Evolutionary conservation across 1,140 invertebrate species (phyloP), one percentile per base, ranked within the genome.

Genomic region (Hypsibius dujardini): DNA sequence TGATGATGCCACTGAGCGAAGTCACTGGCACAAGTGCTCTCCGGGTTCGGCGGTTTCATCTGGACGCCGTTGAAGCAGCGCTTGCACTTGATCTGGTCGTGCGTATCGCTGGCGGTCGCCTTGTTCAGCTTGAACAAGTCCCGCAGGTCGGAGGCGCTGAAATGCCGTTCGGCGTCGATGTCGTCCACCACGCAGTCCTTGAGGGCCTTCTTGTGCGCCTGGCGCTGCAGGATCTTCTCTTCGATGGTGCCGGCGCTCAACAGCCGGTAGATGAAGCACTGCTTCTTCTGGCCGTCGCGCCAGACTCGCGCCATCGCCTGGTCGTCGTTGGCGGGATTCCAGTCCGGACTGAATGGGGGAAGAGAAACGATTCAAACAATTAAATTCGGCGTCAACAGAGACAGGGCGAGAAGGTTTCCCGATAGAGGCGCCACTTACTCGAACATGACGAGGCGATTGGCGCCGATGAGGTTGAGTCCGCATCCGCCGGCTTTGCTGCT

Each of bases 261-360:
- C 50, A 95, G 84, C 72, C 92, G 83, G 81, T 98, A 98, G 72
- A 98, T 91, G 76, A 89, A 98, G 76, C 95, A 99, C 7, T 90
- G 89, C 81, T 99, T 99, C 80, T 94, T 95, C 78, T 99, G 96
- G 2, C 96, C 96, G 82, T 99, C 96, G 75, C 96, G 84, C 96
- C 96, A 99, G 40, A 98, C 92, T 77, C 96, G 82, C 1, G 96
- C 96, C 96, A 99, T 99, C 0, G 96, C 96, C 80, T 99, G 96
- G 73, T 97, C 95, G 82, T 99, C 96, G 80, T 98, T 99, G 0
- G 95, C 95, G 71, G 95, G 95, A 84, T 98, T 99, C 95, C 95
- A 98, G 79, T 98, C 95, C 0, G 95, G 95, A 84, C n/a, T n/a
- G n/a, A n/a, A n/a, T n/a, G n/a, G n/a, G n/a, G n/a, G n/a, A n/a